Percentiles rank a stretch among this genome's conserved stretches.
phyloP scores from a whole-genome alignment of 2,113 vertebrate genomes.

The Eulacestoma nigropectus region DNA sequence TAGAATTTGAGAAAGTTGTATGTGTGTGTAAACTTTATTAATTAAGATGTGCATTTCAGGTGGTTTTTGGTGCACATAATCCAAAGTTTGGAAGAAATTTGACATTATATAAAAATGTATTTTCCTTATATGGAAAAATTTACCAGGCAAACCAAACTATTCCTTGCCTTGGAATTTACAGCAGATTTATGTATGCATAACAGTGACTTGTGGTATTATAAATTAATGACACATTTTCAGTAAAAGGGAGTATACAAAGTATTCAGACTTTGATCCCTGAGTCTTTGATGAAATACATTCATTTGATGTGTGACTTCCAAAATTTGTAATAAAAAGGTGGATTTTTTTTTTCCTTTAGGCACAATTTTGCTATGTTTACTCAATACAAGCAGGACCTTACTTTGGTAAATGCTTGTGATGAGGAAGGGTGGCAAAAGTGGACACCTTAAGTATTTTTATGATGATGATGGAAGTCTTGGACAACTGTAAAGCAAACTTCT shows the following conservation, averaged over 20 bases:
- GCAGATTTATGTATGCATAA: neutral
- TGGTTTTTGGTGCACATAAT: neutral
- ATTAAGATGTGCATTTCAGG: neutral
- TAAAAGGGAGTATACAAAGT: neutral
- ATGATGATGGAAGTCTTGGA: neutral
- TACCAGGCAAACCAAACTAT: neutral
- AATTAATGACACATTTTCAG: neutral
- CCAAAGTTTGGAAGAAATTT: neutral
- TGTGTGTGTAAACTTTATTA: neutral
- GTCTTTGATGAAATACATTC: constrained; percentile 1
- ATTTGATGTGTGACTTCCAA: neutral
- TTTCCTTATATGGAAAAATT: neutral
- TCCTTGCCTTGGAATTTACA: neutral
- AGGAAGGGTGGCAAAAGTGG: neutral
- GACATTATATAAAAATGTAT: neutral
- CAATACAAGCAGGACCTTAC: neutral
- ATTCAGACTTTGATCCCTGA: neutral
- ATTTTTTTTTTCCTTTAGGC: neutral
- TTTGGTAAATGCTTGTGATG: neutral
- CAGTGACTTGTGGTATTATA: neutral
- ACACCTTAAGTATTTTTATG: neutral
- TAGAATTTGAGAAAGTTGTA: neutral
- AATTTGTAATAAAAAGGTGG: neutral
- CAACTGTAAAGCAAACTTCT: neutral
- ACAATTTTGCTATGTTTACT: neutral